A percentile compares a stretch with the other conserved stretches of the same genome.
phyloP scores from a whole-genome alignment of 2,888 invertebrate species.

The Plusia festucae region DNA sequence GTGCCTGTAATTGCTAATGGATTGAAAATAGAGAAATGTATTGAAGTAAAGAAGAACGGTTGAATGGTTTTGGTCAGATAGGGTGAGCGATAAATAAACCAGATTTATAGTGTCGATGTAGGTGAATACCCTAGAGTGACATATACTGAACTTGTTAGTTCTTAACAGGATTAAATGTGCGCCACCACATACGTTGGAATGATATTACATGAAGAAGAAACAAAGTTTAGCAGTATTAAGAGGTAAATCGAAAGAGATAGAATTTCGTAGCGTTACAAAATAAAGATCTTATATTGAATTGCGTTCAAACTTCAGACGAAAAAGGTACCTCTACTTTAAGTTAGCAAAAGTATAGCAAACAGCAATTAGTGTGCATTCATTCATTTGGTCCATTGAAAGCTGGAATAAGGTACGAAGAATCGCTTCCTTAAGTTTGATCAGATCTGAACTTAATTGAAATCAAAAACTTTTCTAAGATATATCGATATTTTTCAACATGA shows the following conservation, averaged over 20 bases:
- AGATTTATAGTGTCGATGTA: background rate
- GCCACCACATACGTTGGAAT: background rate
- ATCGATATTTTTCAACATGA: slow-evolving; percentile 27
- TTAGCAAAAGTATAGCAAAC: background rate
- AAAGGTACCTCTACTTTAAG: background rate
- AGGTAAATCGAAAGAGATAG: background rate
- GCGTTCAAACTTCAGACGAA: background rate
- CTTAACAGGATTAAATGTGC: background rate
- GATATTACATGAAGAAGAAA: background rate
- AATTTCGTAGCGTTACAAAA: background rate
- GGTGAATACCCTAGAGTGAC: background rate
- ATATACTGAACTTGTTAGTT: background rate
- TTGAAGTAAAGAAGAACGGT: background rate
- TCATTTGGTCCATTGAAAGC: background rate
- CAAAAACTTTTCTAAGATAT: background rate
- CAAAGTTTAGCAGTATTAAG: background rate
- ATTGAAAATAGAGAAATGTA: slow-evolving; percentile 9
- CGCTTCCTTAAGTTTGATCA: background rate
- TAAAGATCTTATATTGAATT: background rate
- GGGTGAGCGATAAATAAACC: background rate
- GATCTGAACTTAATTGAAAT: background rate
- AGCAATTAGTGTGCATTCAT: slow-evolving; percentile 1
- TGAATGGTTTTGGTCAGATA: background rate
- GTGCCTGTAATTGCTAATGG: slow-evolving; percentile 36
- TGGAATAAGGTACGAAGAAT: background rate